Conservation (phyloP, 2,797 vertebrate genomes). For the Hypotaenidia philippensis region DNA sequence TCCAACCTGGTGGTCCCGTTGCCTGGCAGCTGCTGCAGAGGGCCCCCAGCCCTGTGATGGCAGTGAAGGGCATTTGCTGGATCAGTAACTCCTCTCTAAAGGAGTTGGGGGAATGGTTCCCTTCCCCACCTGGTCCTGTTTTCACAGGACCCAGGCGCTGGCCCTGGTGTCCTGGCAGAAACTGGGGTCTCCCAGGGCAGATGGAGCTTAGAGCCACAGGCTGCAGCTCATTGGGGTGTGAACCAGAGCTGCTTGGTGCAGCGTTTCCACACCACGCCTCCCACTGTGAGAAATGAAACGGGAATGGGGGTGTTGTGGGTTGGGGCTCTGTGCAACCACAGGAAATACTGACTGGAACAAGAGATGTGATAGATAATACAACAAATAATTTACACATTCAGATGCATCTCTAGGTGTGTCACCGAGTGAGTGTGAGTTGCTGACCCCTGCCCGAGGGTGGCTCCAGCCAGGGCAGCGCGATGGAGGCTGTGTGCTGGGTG, state of each 20-base stretch:
- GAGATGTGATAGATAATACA: too few species aligned
- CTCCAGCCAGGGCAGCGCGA: accelerated
- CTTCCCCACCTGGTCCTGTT: not conserved
- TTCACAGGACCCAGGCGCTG: not conserved
- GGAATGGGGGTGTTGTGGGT: not conserved
- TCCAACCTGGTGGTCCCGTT: too few species aligned
- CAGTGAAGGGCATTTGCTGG: not conserved
- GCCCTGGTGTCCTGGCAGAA: not conserved
- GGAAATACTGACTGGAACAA: not conserved
- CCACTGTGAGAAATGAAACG: accelerated
- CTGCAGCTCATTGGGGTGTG: too few species aligned
- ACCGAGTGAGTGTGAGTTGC: accelerated
- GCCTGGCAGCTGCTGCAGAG: not conserved
- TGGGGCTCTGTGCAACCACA: not conserved
- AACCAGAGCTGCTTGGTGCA: accelerated
- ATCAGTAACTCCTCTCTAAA: too few species aligned
- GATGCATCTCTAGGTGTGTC: not conserved
- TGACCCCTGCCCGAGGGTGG: not conserved
- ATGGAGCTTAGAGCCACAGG: not conserved
- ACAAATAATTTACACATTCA: too few species aligned
- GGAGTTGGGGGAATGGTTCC: not conserved
- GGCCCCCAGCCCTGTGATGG: not conserved
- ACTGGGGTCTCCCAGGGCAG: too few species aligned
- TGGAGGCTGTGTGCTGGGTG: accelerated
- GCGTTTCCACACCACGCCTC: not conserved